These are phyloP conservation scores for Drosophila sproati DNA, from an alignment of 1,140 invertebrate species.

Conservation along the genomic window DNA sequence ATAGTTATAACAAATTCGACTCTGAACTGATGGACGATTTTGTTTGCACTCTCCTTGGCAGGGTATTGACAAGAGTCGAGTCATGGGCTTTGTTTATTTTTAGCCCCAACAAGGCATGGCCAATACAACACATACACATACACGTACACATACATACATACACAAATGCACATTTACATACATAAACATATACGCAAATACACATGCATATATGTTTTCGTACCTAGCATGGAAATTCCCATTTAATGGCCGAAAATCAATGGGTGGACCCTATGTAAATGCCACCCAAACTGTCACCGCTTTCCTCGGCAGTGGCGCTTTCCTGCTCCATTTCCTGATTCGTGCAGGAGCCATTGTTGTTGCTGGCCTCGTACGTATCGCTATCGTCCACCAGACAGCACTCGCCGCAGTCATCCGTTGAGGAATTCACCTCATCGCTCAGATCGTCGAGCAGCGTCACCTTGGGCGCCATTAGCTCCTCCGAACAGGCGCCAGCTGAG, in stretches of 20 bases:
- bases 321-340: conserved; percentile 43
- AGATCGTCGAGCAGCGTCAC: conserved; percentile 77
- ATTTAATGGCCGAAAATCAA: conserved; percentile 63
- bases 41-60: neutral
- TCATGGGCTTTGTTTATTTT: neutral
- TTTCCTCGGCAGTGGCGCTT: conserved; percentile 56
- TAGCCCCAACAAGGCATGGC: neutral
- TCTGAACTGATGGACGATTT: neutral
- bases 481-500: conserved; percentile 2
- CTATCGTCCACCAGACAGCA: conserved; percentile 74
- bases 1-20: no score
- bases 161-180: neutral
- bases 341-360: conserved; percentile 47
- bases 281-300: conserved; percentile 64
- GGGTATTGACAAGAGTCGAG: neutral
- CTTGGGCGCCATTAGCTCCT: conserved; percentile 65
- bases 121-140: neutral
- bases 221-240: conserved; percentile 59
- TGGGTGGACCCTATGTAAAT: conserved; percentile 65
- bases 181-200: conserved; percentile 1
- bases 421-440: conserved; percentile 70
- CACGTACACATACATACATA: conserved; percentile 1
- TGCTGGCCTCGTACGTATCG: conserved; percentile 67
- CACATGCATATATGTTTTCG: neutral
- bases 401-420: conserved; percentile 70